Evolutionary conservation across 2,113 vertebrate species (phyloP), one percentile per base, ranked within the genome.

Genomic region (Mesembrinibis cayennensis): DNA sequence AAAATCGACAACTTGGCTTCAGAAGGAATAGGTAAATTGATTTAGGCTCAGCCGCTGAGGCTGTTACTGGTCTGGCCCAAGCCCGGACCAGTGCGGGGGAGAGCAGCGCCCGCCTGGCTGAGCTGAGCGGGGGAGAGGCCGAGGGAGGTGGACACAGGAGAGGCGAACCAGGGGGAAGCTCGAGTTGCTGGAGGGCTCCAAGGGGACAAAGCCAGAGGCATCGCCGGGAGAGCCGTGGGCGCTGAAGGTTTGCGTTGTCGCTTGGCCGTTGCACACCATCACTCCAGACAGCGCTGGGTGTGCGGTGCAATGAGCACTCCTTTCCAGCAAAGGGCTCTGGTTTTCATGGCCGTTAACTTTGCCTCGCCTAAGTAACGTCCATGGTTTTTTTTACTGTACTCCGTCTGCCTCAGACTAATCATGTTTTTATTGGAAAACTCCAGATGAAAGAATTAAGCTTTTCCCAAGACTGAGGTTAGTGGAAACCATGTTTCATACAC

Each of bases 191-290:
- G 52, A 22, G 42, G 26, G 42, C 45, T 11, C 1, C 13, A 4
- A 19, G 32, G 21, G 42, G 34, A 16, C 34, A 36, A 30, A 25
- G 42, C 34, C 7, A 42, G 52, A 25, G 52, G 13, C 8, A 1
- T 12, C 52, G 6, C 9, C 2, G 3, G 52, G n/a, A 56, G 79
- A 56, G 40, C 38, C 2, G 49, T 5, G 34, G 3, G 79, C 3
- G 17, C 34, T 4, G 32, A 6, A 16, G 44, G 53, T 6, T 32
- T 16, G 6, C 1, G 1, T 7, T 3, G 2, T 13, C 22, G 0
- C n/a, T 40, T 8, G 27, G 53, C 53, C 29, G 1, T 9, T 2
- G 21, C 23, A 10, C 22, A 1, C 40, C 63, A 3, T 4, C 2
- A 10, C 15, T 23, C 50, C 78, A 36, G 62, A 2, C 32, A 14